phyloP scores from a whole-genome alignment of 23 tunicate species.

The Halocynthia aurantium region DNA sequence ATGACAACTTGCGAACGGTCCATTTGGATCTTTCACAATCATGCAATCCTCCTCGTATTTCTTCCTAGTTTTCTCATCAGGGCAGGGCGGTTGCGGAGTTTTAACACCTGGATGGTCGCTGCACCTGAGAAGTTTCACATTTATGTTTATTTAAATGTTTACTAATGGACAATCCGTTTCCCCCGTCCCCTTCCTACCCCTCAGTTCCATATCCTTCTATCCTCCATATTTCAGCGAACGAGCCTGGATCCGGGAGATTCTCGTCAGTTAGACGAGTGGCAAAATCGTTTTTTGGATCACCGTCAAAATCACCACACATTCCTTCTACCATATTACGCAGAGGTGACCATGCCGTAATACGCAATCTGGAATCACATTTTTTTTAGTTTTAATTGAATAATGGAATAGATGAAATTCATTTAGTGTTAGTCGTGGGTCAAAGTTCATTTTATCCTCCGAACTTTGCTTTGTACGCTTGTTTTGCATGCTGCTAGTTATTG shows the following conservation, averaged over 20 bases:
- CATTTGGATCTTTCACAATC: constrained; percentile 44
- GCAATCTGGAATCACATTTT: constrained; percentile 19
- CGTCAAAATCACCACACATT: constrained; percentile 66
- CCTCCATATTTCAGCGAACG: constrained; percentile 63
- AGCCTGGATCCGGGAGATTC: constrained; percentile 10
- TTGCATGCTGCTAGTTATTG: neutral
- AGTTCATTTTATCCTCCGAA: neutral
- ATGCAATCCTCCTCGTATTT: constrained; percentile 34
- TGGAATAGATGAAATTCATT: neutral
- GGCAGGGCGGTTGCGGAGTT: constrained; percentile 24
- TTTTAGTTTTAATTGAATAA: too few relatives aligned
- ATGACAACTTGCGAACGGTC: constrained; percentile 63
- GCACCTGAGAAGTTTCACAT: constrained; percentile 26
- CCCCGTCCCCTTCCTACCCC: constrained; percentile 23
- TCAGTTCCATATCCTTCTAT: constrained; percentile 47
- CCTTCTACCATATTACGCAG: constrained; percentile 51
- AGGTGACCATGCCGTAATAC: constrained; percentile 43
- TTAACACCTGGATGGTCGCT: constrained; percentile 18
- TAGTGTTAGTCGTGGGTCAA: neutral
- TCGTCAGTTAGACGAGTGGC: constrained; percentile 28
- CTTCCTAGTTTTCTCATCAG: neutral
- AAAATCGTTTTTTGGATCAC: constrained; percentile 35
- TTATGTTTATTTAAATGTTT: neutral
- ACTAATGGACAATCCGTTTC: neutral
- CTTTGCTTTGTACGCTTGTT: neutral